Base-by-base conservation (phyloP, 2,888 invertebrate genomes). In the Linnaemya vulpina region DNA sequence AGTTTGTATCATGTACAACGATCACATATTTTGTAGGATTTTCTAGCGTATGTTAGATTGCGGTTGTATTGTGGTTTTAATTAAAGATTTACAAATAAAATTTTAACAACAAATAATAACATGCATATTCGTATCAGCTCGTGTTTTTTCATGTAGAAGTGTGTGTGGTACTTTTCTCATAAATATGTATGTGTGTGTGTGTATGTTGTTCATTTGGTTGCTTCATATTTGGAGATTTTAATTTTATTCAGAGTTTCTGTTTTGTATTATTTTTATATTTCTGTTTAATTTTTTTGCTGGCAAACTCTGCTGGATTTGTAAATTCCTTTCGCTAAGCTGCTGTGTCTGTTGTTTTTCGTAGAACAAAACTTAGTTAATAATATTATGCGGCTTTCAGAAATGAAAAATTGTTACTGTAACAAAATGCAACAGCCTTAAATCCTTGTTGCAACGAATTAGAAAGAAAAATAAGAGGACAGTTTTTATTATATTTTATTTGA, bases 1-100 rank as follows among this genome's bases (percentile, higher is more conserved):
- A 11, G 3, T 62, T 13, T 40, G n/a, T 63, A 15, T 25, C 13
- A 9, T 11, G 13, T 11, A 40, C 10, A 40, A 30, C 3, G 11
- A 40, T 40, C 13, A 20, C 7, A 13, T 55, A n/a, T 67, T 67
- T 30, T n/a, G 8, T 63, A 25, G n/a, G 53, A 70, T 63, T 63
- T 63, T 55, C 55, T 65, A 63, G 62, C 73, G 62, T 77, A 77
- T 77, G 68, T 53, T 74, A 71, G 43, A 82, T 65, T 82, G 78
- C 65, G 78, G 85, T 75, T 82, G 60, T 75, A 78, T 85, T 81
- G 84, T 74, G 84, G 81, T 75, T 85, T 84, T 85, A 85, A 85
- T 85, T 85, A 85, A 85, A 85, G 85, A 82, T 49, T 82, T 82
- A 75, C 63, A 71, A 70, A 82, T 63, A 76, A 40, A 71, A 65